Base-by-base conservation (phyloP, 2,888 invertebrate genomes). In the Drosophila nr. medialis region DNA sequence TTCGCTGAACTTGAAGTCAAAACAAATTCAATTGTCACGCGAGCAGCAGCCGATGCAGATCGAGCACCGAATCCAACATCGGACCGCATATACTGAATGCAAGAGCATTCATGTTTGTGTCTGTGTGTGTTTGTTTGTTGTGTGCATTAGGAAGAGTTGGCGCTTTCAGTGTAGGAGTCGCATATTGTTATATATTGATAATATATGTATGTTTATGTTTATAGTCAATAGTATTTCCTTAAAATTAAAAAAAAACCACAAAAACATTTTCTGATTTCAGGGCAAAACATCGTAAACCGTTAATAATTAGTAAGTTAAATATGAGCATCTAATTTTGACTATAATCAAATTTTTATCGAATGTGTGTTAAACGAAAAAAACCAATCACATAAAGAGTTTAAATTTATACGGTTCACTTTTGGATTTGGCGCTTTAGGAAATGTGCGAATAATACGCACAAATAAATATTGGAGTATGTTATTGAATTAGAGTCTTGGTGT, bases 1-100 rank as follows among this genome's bases (percentile, higher is more conserved):
- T 70, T 69, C 75, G 73, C 60, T 90, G 86, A 89, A 88, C 89
- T 90, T 91, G 85, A 83, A 82, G 91, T 89, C 90, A 90, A 86
- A 89, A 63, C 91, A 89, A 73, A 85, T 78, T 77, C 80, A 85
- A 85, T 87, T 88, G 91, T 83, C 89, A 86, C 89, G 89, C 86
- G 84, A 84, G 82, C 59, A 77, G 77, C 81, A 83, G 70, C 84
- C 72, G 40, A 66, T 66, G 40, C 72, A 72, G 83, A 75, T 68
- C 62, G 63, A 34, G 40, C 48, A 53, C 29, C 59, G 58, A 63
- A 8, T 2, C 45, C 45, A 45, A 30, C 49, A 38, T 13, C 30
- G 18, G 27, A 69, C 40, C 36, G 67, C 65, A 67, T 15, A 30
- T 5, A 48, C n/a, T 58, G 24, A 30, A 36, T 36, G 42, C 34